Percentiles rank a stretch among this genome's conserved stretches.
Conservation (phyloP, 2,113 vertebrate genomes). For the Trematomus loennbergii region DNA sequence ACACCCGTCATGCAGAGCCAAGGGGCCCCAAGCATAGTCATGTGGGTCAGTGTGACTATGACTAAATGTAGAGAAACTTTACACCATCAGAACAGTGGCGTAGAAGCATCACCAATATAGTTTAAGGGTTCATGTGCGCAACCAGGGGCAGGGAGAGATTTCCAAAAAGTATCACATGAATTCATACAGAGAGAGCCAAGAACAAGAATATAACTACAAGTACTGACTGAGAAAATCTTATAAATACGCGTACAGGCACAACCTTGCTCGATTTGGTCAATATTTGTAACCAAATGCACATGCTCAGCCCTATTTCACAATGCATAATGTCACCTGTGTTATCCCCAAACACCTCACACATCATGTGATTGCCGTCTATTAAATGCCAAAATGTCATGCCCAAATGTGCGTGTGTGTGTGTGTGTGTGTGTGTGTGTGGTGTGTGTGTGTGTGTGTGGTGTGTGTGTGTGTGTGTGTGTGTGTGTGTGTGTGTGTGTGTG, state of each 20-base stretch:
- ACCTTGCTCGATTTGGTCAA: accelerated
- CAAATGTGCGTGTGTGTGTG: not conserved
- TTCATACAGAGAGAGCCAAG: conserved; percentile 39
- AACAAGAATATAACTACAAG: not conserved
- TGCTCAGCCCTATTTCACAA: not conserved
- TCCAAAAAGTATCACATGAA: conserved; percentile 45
- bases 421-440: no score
- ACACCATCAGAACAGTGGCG: conserved; percentile 63
- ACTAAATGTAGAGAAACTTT: conserved; percentile 79
- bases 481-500: not conserved
- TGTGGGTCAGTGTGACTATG: conserved; percentile 59
- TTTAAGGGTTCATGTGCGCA: conserved; percentile 15
- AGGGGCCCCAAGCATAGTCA: conserved; percentile 62
- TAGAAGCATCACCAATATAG: conserved; percentile 24
- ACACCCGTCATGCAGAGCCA: conserved; percentile 67
- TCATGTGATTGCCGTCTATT: conserved; percentile 38
- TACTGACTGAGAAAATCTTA: not conserved
- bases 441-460: conserved; percentile 14
- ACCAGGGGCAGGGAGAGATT: conserved; percentile 1
- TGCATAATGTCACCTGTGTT: conserved; percentile 46
- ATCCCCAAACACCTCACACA: conserved; percentile 22
- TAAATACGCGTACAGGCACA: not conserved
- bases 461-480: conserved; percentile 12
- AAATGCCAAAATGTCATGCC: no score
- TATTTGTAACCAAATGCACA: not conserved